Percentiles rank a stretch among this genome's conserved stretches.
phyloP scores from a whole-genome alignment of 92 coral and sea anemone genomes.

The Bergia sp. region DNA sequence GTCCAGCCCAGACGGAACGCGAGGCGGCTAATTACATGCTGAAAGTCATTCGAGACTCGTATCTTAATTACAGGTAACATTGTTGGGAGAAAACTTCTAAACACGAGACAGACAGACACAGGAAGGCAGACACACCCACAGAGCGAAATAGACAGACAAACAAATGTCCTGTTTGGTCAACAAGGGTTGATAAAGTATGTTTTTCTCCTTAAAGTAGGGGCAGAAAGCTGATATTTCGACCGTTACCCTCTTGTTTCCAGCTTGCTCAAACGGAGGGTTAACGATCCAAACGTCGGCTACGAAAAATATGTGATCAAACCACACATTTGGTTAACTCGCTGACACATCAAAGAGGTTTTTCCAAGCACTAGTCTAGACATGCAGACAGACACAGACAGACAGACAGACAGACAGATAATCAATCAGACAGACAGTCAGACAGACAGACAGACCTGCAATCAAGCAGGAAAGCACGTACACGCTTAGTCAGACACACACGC shows the following conservation, averaged over 20 bases:
- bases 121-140: too few species aligned
- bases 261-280: too few species aligned
- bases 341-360: too few species aligned
- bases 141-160: too few species aligned
- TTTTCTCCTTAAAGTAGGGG: too few species aligned
- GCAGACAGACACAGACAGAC: not conserved
- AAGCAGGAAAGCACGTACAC: not conserved
- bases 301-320: too few species aligned
- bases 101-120: not conserved
- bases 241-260: too few species aligned
- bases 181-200: too few species aligned
- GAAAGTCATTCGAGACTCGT: slow-evolving; percentile 95
- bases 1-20: slow-evolving; percentile 90
- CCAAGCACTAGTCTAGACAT: not conserved
- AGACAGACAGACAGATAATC: not conserved
- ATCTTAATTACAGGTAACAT: slow-evolving; percentile 88
- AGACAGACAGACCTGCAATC: not conserved
- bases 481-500: not conserved
- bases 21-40: slow-evolving; percentile 99
- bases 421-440: not conserved
- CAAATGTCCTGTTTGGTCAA: too few species aligned
- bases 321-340: too few species aligned
- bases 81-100: not conserved
- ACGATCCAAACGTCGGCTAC: too few species aligned
- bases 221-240: too few species aligned